Evolutionary conservation across 2,113 vertebrate genomes (phyloP).

Genomic region (Felis catus): F.catus_Fca126_mat1.0 CM031420.1:89208001-89208500

Average conservation of each 20-base stretch:
- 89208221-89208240: conserved; percentile 44
- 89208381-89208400: neutral
- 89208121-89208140: conserved; percentile 27
- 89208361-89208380: neutral
- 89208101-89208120: conserved; percentile 58
- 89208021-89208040: neutral
- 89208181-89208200: neutral
- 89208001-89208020: neutral
- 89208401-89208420: neutral
- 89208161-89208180: conserved; percentile 30
- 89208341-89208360: conserved; percentile 1
- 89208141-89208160: conserved; percentile 47
- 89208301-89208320: conserved; percentile 17
- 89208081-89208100: neutral
- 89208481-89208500: conserved; percentile 40
- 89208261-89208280: conserved; percentile 44
- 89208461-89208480: neutral
- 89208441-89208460: conserved; percentile 48
- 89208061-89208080: neutral
- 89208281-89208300: neutral
- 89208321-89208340: neutral
- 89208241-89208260: conserved; percentile 44
- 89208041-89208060: conserved; percentile 25
- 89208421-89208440: neutral
- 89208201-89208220: conserved; percentile 21